phyloP scores from a whole-genome alignment of 2,797 vertebrate species.

The Aldrovandia affinis region DNA sequence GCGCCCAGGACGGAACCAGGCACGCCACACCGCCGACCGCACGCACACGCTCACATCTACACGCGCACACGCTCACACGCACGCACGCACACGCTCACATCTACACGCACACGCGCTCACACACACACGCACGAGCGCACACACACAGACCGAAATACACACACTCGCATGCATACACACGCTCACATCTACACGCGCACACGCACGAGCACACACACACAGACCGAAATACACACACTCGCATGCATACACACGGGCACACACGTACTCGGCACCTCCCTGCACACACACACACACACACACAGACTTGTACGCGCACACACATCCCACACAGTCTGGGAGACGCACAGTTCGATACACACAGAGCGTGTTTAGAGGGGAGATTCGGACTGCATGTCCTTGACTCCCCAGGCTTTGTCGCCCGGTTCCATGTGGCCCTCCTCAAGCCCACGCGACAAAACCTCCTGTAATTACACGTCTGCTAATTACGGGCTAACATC shows the following conservation, averaged over 20 bases:
- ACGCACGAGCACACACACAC: background rate
- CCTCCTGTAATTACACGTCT: conserved; percentile 53
- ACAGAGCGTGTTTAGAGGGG: conserved; percentile 2
- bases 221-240: background rate
- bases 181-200: too few relatives aligned
- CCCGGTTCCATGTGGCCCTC: background rate
- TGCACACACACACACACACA: background rate
- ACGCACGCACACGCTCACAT: conserved; percentile 9
- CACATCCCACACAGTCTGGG: background rate
- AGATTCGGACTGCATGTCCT: background rate
- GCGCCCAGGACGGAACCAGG: conserved; percentile 88
- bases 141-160: background rate
- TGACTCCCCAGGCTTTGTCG: conserved; percentile 9
- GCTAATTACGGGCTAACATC: conserved; percentile 55
- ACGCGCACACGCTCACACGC: background rate
- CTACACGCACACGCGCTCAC: conserved; percentile 12
- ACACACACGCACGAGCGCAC: background rate
- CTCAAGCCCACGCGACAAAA: background rate
- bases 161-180: background rate
- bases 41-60: too few relatives aligned
- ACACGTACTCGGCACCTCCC: background rate
- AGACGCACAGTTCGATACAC: background rate
- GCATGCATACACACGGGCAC: conserved; percentile 14
- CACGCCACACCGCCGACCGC: conserved; percentile 37
- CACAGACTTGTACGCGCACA: background rate